These are phyloP conservation scores for Cephus runcator DNA, from an alignment of 2,888 invertebrate genomes.

Conservation along the genomic window DNA sequence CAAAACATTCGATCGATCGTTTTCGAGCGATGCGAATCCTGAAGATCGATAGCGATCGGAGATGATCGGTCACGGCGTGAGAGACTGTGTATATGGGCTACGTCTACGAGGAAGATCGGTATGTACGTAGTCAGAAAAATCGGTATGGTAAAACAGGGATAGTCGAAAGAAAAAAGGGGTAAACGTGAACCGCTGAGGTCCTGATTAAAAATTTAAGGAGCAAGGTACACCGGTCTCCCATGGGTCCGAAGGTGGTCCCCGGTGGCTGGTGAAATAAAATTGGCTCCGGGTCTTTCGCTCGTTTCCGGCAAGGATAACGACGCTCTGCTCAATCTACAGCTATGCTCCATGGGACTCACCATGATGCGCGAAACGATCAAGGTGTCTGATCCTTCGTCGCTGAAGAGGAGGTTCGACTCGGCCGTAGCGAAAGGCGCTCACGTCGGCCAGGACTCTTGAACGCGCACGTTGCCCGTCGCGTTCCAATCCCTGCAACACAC, in stretches of 20 bases:
- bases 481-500: slow-evolving; percentile 64
- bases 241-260: too few relatives aligned
- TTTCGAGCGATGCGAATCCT: slow-evolving; percentile 40
- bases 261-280: too few relatives aligned
- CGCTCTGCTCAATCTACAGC: neutral
- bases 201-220: too few relatives aligned
- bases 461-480: slow-evolving; percentile 63
- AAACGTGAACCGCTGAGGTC: too few relatives aligned
- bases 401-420: slow-evolving; percentile 56
- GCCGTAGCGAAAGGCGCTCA: slow-evolving; percentile 58
- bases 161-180: too few relatives aligned
- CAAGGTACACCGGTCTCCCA: too few relatives aligned
- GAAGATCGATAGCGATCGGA: slow-evolving; percentile 18
- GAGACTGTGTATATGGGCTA: slow-evolving; percentile 11
- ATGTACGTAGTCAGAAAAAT: too few relatives aligned
- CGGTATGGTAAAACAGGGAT: too few relatives aligned
- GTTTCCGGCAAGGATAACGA: too few relatives aligned
- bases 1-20: slow-evolving; percentile 48
- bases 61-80: slow-evolving; percentile 46
- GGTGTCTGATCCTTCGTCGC: slow-evolving; percentile 57
- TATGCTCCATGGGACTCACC: slow-evolving; percentile 50
- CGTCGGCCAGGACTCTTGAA: slow-evolving; percentile 65
- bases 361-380: slow-evolving; percentile 58
- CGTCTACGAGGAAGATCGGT: too few relatives aligned
- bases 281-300: too few relatives aligned